phyloP scores from a whole-genome alignment of 2,113 vertebrate species.

The Rhagologus leucostigma region DNA sequence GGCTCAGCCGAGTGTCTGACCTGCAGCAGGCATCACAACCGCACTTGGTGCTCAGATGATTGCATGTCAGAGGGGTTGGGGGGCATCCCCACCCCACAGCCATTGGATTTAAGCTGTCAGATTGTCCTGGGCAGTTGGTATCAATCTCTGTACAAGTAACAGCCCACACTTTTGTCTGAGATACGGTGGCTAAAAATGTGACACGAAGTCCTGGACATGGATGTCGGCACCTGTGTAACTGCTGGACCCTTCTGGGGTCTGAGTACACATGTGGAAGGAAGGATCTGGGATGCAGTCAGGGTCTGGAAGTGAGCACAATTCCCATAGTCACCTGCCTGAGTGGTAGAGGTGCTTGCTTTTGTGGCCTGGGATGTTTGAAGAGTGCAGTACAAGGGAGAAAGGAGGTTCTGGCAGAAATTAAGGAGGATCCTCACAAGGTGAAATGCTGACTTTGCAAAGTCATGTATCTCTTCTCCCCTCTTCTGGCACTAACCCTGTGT shows the following conservation, averaged over 20 bases:
- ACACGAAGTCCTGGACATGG: neutral
- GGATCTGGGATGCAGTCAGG: neutral
- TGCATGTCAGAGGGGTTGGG: neutral
- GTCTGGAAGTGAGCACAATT: neutral
- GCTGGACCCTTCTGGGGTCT: neutral
- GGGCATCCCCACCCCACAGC: neutral
- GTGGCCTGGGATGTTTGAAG: neutral
- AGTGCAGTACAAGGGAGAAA: neutral
- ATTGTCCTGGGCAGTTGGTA: neutral
- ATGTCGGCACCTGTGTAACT: rapidly evolving
- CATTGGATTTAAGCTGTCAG: neutral
- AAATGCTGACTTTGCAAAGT: neutral
- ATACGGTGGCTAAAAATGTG: neutral
- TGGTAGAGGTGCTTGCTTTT: neutral
- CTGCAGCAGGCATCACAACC: neutral
- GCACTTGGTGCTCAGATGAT: neutral
- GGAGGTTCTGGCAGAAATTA: neutral
- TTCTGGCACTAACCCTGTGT: neutral
- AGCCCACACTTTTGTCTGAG: neutral
- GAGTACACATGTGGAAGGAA: neutral
- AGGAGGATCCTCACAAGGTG: neutral
- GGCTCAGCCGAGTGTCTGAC: neutral
- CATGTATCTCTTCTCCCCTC: rapidly evolving
- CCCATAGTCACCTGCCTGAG: neutral
- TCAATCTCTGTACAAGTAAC: neutral